Conservation (phyloP, 2,888 invertebrate species). For the Tyria jacobaeae region DNA sequence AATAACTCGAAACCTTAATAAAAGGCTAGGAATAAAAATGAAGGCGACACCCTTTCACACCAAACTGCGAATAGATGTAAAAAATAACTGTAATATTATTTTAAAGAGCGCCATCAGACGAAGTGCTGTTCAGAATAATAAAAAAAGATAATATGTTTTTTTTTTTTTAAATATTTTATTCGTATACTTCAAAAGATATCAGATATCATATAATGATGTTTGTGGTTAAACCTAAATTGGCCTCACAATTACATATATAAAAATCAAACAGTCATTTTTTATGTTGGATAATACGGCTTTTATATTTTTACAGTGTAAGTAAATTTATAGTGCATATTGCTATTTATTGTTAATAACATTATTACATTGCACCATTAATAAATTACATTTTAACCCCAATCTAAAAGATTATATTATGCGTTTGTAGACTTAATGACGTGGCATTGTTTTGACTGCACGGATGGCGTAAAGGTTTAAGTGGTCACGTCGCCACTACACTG, state of each 20-base stretch:
- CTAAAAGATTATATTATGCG: too few relatives aligned
- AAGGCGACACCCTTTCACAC: slow-evolving; percentile 9
- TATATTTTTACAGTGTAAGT: neutral
- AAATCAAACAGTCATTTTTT: neutral
- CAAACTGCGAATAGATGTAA: slow-evolving; percentile 6
- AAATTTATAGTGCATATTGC: neutral
- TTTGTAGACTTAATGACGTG: too few relatives aligned
- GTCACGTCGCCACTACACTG: too few relatives aligned
- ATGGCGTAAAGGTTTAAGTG: too few relatives aligned
- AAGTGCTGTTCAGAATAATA: slow-evolving; percentile 2
- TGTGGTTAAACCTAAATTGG: neutral
- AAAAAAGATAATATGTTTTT: neutral
- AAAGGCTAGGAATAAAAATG: slow-evolving; percentile 4
- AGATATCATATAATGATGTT: neutral
- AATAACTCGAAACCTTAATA: slow-evolving; percentile 5
- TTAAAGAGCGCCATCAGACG: slow-evolving; percentile 10
- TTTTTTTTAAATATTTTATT: neutral
- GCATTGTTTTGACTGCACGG: too few relatives aligned
- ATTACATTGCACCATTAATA: too few relatives aligned
- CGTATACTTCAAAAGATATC: too few relatives aligned
- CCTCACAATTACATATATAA: neutral
- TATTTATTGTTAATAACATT: too few relatives aligned
- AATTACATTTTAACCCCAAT: too few relatives aligned
- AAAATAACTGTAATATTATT: slow-evolving; percentile 10
- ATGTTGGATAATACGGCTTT: neutral